Base-by-base conservation (phyloP, 1,140 invertebrate species). In the Rhopalosiphum maidis region DNA sequence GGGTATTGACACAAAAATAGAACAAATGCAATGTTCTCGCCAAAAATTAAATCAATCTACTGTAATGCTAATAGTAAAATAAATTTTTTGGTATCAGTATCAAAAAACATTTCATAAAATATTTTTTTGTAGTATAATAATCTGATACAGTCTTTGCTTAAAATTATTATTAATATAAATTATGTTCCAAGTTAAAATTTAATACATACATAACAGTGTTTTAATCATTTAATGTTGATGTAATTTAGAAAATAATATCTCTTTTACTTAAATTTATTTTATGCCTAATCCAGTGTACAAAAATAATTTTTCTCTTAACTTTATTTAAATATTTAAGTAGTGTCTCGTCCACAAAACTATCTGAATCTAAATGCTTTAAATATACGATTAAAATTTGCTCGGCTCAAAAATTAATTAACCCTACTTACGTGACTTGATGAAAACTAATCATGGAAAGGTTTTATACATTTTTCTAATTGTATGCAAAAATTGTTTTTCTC, bases 371-470 rank as follows among this genome's bases (percentile, higher is more conserved):
- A 83, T 37, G 6, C 77, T 35, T 35, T 82, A 82, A 21, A 82
- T 41, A 41, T 68, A 1, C 30, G 60, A 68, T 68, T 68, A 68
- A 68, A 68, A 68, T 77, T 18, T 77, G 3, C 60, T n/a, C n/a
- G 60, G 30, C n/a, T 9, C 35, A 41, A 35, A 89, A 55, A 35
- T 89, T 25, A 89, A 55, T 18, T 89, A 55, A 89, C 25, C 21
- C 22, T 18, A 55, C 88, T 41, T 89, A 55, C 88, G 88, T 89
- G 88, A 55, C 88, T 89, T 89, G 23, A 25, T 37, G 35, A 55
- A 35, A 89, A 54, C 87, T 89, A 54, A 89, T 89, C 30, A 89
- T 55, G 35, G 35, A 89, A 87, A 35, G 21, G 15, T 41, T 88
- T 25, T n/a, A n/a, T 89, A 30, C 21, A 55, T 41, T 89, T 51